Evolutionary conservation across 1,140 invertebrate species (phyloP).

Genomic region (Drosophila watanabei): DNA sequence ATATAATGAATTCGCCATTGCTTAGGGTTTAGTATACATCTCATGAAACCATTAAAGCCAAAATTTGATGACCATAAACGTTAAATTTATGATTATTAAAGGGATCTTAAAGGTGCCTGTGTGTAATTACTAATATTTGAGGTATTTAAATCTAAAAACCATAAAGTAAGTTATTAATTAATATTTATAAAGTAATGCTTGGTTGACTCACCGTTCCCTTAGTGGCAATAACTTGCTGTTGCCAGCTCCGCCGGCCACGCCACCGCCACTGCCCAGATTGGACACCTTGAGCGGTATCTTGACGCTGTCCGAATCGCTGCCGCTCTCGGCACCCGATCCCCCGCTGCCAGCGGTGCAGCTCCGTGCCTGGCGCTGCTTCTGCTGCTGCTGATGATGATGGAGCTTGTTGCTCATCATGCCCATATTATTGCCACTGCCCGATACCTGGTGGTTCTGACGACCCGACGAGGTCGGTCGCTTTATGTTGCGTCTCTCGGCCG

Average conservation of each 20-base stretch:
- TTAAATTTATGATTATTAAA: background rate
- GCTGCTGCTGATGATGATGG: conserved; percentile 40
- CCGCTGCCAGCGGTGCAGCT: conserved; percentile 66
- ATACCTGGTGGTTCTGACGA: conserved; percentile 61
- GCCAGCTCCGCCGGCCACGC: conserved; percentile 39
- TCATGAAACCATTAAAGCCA: background rate
- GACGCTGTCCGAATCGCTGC: conserved; percentile 89
- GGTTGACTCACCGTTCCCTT: conserved; percentile 88
- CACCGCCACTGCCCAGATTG: conserved; percentile 73
- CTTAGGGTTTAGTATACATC: no score
- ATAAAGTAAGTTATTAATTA: no score
- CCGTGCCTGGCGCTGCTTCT: conserved; percentile 86
- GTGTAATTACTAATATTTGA: no score
- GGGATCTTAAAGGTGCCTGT: background rate
- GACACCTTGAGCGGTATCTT: conserved; percentile 86
- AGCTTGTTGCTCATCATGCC: conserved; percentile 44
- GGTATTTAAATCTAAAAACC: background rate
- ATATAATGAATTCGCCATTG: background rate
- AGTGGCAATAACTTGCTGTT: conserved; percentile 85
- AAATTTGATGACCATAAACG: background rate
- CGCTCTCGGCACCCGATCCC: conserved; percentile 81
- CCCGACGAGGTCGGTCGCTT: conserved; percentile 76
- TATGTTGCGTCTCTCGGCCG: conserved; percentile 84
- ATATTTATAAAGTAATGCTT: background rate
- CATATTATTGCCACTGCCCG: conserved; percentile 78